Percentiles rank a stretch among this genome's conserved stretches.
Conservation (phyloP, 2,888 invertebrate species). For the Opisthograptis luteolata region DNA sequence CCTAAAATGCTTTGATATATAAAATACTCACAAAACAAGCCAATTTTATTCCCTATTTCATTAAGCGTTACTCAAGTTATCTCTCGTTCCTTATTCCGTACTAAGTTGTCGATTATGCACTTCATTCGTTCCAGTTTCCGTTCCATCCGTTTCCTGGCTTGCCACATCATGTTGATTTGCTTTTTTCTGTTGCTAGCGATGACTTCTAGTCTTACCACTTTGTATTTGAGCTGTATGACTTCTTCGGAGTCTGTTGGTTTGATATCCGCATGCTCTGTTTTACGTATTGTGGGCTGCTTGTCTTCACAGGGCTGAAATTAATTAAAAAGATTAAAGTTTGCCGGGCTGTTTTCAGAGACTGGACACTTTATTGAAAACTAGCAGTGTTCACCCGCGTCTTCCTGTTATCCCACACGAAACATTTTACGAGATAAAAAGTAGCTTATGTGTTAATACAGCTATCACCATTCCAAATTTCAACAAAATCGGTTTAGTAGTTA, state of each 20-base stretch:
- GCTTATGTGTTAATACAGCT: too few relatives aligned
- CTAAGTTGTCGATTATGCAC: slow-evolving; percentile 59
- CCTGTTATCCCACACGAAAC: too few relatives aligned
- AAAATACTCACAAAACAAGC: too few relatives aligned
- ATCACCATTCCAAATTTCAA: too few relatives aligned
- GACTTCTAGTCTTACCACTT: slow-evolving; percentile 60
- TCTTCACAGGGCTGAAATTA: slow-evolving; percentile 62
- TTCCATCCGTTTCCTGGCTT: slow-evolving; percentile 51
- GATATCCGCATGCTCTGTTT: slow-evolving; percentile 50
- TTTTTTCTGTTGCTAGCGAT: slow-evolving; percentile 62
- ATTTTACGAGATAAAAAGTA: too few relatives aligned
- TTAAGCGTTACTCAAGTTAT: slow-evolving; percentile 1
- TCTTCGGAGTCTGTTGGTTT: slow-evolving; percentile 59
- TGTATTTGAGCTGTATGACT: slow-evolving; percentile 62
- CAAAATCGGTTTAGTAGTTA: too few relatives aligned
- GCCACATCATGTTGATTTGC: slow-evolving; percentile 62
- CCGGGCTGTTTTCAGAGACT: too few relatives aligned
- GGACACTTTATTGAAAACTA: too few relatives aligned
- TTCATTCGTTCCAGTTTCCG: slow-evolving; percentile 62
- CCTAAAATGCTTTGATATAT: too few relatives aligned
- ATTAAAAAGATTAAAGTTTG: too few relatives aligned
- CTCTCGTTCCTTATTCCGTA: slow-evolving; percentile 47
- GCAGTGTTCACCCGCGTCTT: too few relatives aligned
- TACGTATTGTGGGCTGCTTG: slow-evolving; percentile 57
- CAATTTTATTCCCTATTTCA: neutral